Evolutionary conservation across 1,140 invertebrate genomes (phyloP).

Genomic region (Bombus confusus): DNA sequence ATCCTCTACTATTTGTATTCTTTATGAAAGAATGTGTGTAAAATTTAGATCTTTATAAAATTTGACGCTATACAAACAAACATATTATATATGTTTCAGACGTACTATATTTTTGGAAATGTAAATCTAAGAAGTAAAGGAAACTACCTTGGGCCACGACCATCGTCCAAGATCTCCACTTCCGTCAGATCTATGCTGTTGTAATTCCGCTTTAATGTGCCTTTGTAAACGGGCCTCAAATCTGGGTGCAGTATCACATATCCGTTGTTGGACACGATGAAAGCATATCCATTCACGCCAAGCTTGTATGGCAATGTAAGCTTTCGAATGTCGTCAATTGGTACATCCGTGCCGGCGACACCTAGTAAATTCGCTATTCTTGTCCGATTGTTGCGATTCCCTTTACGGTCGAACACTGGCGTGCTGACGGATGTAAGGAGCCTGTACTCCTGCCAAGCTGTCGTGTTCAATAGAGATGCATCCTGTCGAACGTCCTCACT

Average conservation of each 20-base stretch:
- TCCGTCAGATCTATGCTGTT: constrained; percentile 98
- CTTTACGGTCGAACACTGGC: constrained; percentile 91
- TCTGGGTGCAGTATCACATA: constrained; percentile 93
- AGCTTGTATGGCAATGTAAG: constrained; percentile 94
- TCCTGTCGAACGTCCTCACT: constrained; percentile 66
- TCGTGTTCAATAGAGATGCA: constrained; percentile 62
- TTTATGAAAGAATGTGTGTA: background rate
- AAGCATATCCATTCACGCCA: constrained; percentile 97
- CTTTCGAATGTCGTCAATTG: constrained; percentile 93
- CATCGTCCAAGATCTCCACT: constrained; percentile 93
- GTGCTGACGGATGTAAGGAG: constrained; percentile 93
- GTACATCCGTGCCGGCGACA: constrained; percentile 96
- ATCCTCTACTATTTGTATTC: background rate
- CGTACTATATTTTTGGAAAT: background rate
- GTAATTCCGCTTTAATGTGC: constrained; percentile 93
- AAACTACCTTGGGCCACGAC: constrained; percentile 81
- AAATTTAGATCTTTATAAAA: background rate
- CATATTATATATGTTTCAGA: background rate
- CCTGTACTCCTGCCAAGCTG: constrained; percentile 78
- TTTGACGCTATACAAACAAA: background rate
- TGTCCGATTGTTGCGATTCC: constrained; percentile 83
- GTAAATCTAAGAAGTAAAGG: background rate
- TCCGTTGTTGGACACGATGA: constrained; percentile 98
- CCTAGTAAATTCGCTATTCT: constrained; percentile 91
- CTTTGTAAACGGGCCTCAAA: constrained; percentile 88